Evolutionary conservation across 2,113 vertebrate genomes (phyloP).

Genomic region (Amphilophus citrinellus): DNA sequence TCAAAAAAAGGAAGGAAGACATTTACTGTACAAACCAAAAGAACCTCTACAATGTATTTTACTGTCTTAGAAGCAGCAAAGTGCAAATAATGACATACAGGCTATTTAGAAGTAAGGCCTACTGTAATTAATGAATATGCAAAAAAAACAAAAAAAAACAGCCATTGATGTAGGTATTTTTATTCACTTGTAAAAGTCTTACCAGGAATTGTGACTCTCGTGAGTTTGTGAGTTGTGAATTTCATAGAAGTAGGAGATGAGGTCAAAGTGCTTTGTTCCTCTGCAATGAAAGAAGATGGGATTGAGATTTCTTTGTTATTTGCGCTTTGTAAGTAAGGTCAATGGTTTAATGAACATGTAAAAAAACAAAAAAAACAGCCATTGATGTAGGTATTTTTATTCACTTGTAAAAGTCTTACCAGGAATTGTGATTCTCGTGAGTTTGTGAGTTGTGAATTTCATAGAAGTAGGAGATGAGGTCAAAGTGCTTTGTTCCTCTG

Average conservation of each 20-base stretch:
- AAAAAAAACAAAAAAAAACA: too few species aligned
- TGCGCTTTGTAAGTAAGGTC: too few species aligned
- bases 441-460: too few species aligned
- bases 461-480: too few species aligned
- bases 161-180: accelerated
- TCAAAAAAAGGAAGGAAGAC: not conserved
- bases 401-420: too few species aligned
- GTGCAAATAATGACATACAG: not conserved
- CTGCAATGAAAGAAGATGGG: not conserved
- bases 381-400: too few species aligned
- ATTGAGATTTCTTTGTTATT: accelerated
- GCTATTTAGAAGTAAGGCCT: not conserved
- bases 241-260: accelerated
- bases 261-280: not conserved
- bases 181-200: accelerated
- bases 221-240: not conserved
- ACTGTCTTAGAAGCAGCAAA: accelerated
- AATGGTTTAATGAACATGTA: too few species aligned
- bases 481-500: too few species aligned
- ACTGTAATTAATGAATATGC: not conserved
- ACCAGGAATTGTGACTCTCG: accelerated
- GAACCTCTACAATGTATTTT: not conserved
- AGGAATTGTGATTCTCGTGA: too few species aligned
- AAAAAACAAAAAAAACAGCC: too few species aligned
- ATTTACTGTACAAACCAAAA: not conserved